A percentile compares a stretch with the other conserved stretches of the same genome.
Conservation (phyloP, 2,888 invertebrate species). For the Andricus quercusramuli region DNA sequence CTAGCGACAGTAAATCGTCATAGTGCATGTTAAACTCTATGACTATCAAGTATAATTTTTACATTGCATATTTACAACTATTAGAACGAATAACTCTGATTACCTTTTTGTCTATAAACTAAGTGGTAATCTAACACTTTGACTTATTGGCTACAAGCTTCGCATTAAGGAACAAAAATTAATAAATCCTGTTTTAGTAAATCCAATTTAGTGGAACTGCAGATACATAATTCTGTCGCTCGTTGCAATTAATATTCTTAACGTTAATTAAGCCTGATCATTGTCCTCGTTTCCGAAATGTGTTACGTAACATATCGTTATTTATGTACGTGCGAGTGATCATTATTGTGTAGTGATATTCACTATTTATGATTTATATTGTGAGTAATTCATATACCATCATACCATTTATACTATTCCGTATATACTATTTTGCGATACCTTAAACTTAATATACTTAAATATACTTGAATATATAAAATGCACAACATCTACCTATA, state of each 20-base stretch:
- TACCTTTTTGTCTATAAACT: background rate
- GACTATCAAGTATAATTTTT: background rate
- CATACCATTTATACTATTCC: too few relatives aligned
- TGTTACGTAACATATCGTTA: background rate
- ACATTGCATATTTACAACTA: background rate
- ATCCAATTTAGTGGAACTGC: slow-evolving; percentile 1
- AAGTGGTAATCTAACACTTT: slow-evolving; percentile 9
- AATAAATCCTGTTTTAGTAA: slow-evolving; percentile 1
- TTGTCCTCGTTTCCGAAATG: background rate
- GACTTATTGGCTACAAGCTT: background rate
- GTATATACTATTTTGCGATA: too few relatives aligned
- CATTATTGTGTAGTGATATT: too few relatives aligned
- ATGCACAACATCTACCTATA: too few relatives aligned
- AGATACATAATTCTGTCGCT: background rate
- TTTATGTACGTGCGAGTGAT: too few relatives aligned
- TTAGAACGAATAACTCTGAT: slow-evolving; percentile 6
- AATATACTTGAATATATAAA: too few relatives aligned
- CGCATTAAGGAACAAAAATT: background rate
- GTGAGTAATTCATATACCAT: too few relatives aligned
- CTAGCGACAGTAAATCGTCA: slow-evolving; percentile 52
- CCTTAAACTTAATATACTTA: too few relatives aligned
- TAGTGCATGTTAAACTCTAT: slow-evolving; percentile 8
- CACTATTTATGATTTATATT: too few relatives aligned
- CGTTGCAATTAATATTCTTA: background rate
- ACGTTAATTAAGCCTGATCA: background rate